A percentile compares a stretch with the other conserved stretches of the same genome.
Conservation (phyloP, 2,888 invertebrate genomes). For the Polia nebulosa region DNA sequence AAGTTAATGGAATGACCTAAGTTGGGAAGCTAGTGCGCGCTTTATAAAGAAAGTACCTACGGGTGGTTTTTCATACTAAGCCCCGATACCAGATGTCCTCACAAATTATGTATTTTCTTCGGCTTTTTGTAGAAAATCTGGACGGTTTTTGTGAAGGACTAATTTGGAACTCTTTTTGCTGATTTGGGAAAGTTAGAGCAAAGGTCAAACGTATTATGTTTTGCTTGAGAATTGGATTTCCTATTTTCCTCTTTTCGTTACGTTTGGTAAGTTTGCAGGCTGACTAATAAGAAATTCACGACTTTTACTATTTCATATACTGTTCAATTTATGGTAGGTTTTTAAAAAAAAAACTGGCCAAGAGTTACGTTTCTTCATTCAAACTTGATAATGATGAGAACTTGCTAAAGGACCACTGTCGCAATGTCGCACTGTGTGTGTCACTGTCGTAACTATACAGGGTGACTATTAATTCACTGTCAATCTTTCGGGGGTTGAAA, state of each 20-base stretch:
- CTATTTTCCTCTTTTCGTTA: constrained; percentile 7
- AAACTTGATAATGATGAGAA: too few species aligned
- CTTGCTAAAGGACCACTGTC: too few species aligned
- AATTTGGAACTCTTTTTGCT: constrained; percentile 34
- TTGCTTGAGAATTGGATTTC: constrained; percentile 2
- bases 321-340: too few species aligned
- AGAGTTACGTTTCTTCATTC: too few species aligned
- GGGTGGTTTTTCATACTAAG: constrained; percentile 31
- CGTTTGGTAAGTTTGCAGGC: constrained; percentile 1
- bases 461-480: too few species aligned
- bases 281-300: background rate
- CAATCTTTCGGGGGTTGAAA: too few species aligned
- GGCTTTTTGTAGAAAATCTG: constrained; percentile 30
- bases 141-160: constrained; percentile 12
- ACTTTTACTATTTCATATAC: too few species aligned
- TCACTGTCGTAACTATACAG: too few species aligned
- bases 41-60: constrained; percentile 24
- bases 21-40: constrained; percentile 11
- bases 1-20: constrained; percentile 45
- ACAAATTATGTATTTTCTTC: constrained; percentile 41
- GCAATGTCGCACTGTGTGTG: too few species aligned
- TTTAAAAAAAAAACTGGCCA: too few species aligned
- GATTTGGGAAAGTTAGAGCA: background rate
- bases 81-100: constrained; percentile 49
- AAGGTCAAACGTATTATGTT: constrained; percentile 39